Base-by-base conservation (phyloP, 2,113 vertebrate genomes). In the Oncorhynchus tshawytscha region DNA sequence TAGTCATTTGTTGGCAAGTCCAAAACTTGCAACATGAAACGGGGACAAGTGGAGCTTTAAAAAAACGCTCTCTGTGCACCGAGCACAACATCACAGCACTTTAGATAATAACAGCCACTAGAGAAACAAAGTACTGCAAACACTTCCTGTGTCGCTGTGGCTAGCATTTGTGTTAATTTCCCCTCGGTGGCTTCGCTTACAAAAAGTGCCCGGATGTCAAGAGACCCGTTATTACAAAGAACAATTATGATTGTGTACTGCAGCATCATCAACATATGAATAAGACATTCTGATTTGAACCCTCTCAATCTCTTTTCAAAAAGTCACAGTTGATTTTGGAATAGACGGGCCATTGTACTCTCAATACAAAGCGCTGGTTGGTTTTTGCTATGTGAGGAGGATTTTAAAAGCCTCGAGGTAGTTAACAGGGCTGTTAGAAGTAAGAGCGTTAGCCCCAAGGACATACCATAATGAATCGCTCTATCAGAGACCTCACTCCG, bases 1-100 rank as follows among this genome's bases (percentile, higher is more conserved):
- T 87, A 86, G 39, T 75, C n/a, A 81, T 74, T 81, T 81, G 73
- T 79, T 83, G 81, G 86, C 77, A 76, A 71, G 73, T 49, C 31
- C 49, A 39, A 74, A 77, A 76, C 71, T 45, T 71, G 71, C 76
- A 67, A 72, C 72, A 72, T 70, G 15, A 13, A 82, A 76, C 29
- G 24, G 27, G 57, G 57, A 67, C 51, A 72, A 67, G 22, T 27
- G 70, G 72, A 29, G 16, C 39, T 65, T 27, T 34, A n/a, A 67
- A 75, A 84, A 62, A 81, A 71, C 78, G 48, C 69, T 24, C 62
- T 71, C 16, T 16, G 4, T 16, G 16, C 15, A 77, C 74, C 20
- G 73, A 76, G 75, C 76, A 49, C 3, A 78, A 71, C 64, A 74
- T 49, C 59, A 18, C 22, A 72, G 54, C 73, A 71, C 27, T 72